Evolutionary conservation across 2,113 vertebrate genomes (phyloP), one percentile per base, ranked within the genome.

Genomic region (Anarhynchus alexandrinus): DNA sequence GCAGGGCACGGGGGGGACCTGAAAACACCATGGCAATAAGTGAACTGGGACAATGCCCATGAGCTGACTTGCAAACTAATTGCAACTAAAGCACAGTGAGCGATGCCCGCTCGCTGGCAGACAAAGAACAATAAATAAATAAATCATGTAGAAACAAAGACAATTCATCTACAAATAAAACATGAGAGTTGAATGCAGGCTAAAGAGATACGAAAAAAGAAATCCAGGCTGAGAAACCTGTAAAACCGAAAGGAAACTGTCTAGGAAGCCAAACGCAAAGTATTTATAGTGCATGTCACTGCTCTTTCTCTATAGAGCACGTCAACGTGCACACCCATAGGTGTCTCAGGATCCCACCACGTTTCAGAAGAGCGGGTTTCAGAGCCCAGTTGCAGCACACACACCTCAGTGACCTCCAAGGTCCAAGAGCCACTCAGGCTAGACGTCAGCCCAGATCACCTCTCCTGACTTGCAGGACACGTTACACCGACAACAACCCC

Each of bases 71-170:
- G 82, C 93, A 88, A 73, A 93, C 85, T 22, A 86, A 73, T 0
- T 62, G 78, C 88, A 80, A 7, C 62, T 57, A 36, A 36, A 82
- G 84, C 74, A 64, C 66, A 54, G 67, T 6, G 47, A 86, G 95
- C 91, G 77, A 52, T 91, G 59, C 77, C 83, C 30, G 5, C 61
- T 85, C 45, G 19, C 34, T 64, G 49, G 40, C 86, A 93, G 90
- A 59, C 82, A 88, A 80, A 93, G 86, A 86, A 82, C 61, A 91
- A 82, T 87, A 93, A 94, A 94, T 78, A 91, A 82, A 93, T 93
- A 93, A 90, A 93, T 81, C 84, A 71, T 0, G 26, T 4, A 14
- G 29, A n/a, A 80, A 70, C 58, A 45, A 40, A 76, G 66, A 45
- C 57, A 73, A 69, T 21, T 54, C 14, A 54, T 32, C 49, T 47